These are phyloP conservation scores for Venusia cambrica DNA, from an alignment of 2,888 invertebrate genomes.

Conservation along the genomic window DNA sequence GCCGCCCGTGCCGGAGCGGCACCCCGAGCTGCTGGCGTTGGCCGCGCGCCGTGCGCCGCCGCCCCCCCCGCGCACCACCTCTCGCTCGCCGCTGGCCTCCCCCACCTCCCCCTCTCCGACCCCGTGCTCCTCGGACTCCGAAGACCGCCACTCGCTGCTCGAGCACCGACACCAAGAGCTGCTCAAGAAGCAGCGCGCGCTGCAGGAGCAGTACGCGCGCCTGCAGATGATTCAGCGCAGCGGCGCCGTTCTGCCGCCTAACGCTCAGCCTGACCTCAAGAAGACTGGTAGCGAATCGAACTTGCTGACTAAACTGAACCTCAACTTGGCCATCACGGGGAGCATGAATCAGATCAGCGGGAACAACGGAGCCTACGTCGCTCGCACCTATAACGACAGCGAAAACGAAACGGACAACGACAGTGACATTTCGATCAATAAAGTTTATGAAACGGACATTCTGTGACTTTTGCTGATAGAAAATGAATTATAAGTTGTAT, in stretches of 20 bases:
- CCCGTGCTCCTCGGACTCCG: constrained; percentile 47
- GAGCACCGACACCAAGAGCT: constrained; percentile 95
- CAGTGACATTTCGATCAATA: constrained; percentile 81
- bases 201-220: constrained; percentile 95
- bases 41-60: constrained; percentile 88
- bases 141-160: constrained; percentile 85
- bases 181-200: constrained; percentile 90
- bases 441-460: constrained; percentile 96
- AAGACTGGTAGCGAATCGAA: constrained; percentile 95
- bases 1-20: constrained; percentile 91
- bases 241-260: constrained; percentile 83
- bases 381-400: constrained; percentile 1
- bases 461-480: too few relatives aligned
- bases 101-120: constrained; percentile 85
- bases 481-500: too few relatives aligned
- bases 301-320: constrained; percentile 90
- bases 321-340: constrained; percentile 82
- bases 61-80: constrained; percentile 94
- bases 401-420: constrained; percentile 30
- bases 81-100: constrained; percentile 92
- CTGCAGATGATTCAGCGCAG: constrained; percentile 93
- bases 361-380: constrained; percentile 24
- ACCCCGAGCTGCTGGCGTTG: constrained; percentile 87
- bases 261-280: constrained; percentile 86
- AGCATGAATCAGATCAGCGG: constrained; percentile 55